Evolutionary conservation across 2,888 invertebrate species (phyloP), one percentile per base, ranked within the genome.

Genomic region (Sericinus montela): DNA sequence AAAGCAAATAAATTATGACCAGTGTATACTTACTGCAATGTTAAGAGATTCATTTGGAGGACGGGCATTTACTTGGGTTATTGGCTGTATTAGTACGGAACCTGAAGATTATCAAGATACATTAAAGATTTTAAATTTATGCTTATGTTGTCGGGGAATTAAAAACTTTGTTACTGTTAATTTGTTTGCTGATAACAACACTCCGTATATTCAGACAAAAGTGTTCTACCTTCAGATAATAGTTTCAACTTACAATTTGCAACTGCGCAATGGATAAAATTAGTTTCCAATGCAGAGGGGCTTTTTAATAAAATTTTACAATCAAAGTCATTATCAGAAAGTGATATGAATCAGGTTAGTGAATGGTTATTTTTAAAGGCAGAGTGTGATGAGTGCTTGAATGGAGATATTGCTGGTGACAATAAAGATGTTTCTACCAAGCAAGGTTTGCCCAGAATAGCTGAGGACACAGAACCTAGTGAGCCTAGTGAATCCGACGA

Each of bases 361-460:
- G 94, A 95, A 59, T 96, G 96, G 96, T 81, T 96, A 13, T 95
- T 94, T 63, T 82, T 95, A 53, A 96, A 96, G 68, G 95, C 95
- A 59, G 96, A 96, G 76, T 96, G 95, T 76, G 95, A 96, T 74
- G 95, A 96, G 68, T 95, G 95, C 69, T 89, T 94, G 39, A 91
- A 91, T 54, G 86, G 79, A 54, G 92, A 92, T 63, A 84, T 86
- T 35, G 75, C 63, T 61, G 79, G 69, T 57, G 89, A 84, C 58
- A 86, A 85, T 54, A 85, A 84, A 63, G 87, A 86, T 60, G 67
- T 66, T 41, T 72, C 64, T 42, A 72, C 75, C 52, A 89, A 89
- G 56, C 86, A 88, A 55, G 87, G 84, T 2, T 67, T 88, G 48
- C 87, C 87, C 19, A 76, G 87, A 62, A 89, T 89, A 64, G 87